A percentile compares a stretch with the other conserved stretches of the same genome.
These are phyloP conservation scores for Drosophila phalerata DNA, from an alignment of 2,888 invertebrate genomes.

Conservation along the genomic window DNA sequence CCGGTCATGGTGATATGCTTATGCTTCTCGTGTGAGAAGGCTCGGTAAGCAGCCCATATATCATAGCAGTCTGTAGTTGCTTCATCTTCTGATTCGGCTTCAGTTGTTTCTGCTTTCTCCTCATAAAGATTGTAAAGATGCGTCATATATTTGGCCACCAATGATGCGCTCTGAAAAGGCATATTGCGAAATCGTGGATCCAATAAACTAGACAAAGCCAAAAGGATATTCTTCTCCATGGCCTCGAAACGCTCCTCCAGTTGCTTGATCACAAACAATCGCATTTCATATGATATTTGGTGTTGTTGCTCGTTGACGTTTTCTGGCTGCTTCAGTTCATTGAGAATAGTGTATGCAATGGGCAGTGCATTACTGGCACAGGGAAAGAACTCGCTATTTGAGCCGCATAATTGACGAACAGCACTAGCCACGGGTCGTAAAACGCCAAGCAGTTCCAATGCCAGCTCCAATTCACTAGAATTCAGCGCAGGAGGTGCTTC, in stretches of 20 bases:
- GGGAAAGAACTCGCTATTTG: slow-evolving; percentile 22
- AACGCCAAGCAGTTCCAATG: slow-evolving; percentile 38
- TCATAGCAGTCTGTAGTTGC: slow-evolving; percentile 29
- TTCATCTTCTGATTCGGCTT: slow-evolving; percentile 16
- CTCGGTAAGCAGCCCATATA: slow-evolving; percentile 53
- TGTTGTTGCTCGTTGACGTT: slow-evolving; percentile 32
- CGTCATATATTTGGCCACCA: slow-evolving; percentile 55
- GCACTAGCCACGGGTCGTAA: slow-evolving; percentile 50
- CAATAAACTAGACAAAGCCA: slow-evolving; percentile 50
- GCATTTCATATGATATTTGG: slow-evolving; percentile 49
- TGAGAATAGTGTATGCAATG: slow-evolving; percentile 49
- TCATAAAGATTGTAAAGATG: slow-evolving; percentile 43
- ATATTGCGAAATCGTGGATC: slow-evolving; percentile 63
- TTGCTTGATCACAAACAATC: slow-evolving; percentile 39
- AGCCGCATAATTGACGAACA: slow-evolving; percentile 44
- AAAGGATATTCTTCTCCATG: slow-evolving; percentile 47
- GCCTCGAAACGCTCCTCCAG: slow-evolving; percentile 44
- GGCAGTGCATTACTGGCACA: slow-evolving; percentile 54
- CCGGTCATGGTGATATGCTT: slow-evolving; percentile 27
- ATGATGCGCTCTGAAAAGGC: slow-evolving; percentile 45
- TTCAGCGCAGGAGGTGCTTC: slow-evolving; percentile 27
- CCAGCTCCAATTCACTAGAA: slow-evolving; percentile 32
- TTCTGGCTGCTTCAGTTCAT: slow-evolving; percentile 44
- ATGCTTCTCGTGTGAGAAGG: slow-evolving; percentile 50
- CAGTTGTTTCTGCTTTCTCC: slow-evolving; percentile 19